Base-by-base conservation (phyloP, 2,113 vertebrate genomes). In the Haplotaxodon microlepis region DNA sequence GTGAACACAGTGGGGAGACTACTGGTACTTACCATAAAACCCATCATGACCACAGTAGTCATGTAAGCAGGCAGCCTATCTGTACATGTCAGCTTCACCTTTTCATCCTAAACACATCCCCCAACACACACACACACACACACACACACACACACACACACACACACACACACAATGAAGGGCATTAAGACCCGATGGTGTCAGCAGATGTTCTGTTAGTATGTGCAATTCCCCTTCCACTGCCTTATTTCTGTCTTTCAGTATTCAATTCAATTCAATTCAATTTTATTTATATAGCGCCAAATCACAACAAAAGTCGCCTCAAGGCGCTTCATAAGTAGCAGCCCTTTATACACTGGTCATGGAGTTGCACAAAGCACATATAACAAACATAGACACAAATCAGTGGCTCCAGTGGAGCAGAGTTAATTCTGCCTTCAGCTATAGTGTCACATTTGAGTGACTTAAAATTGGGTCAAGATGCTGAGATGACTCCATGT, bases 21-120 rank as follows among this genome's bases (percentile, higher is more conserved):
- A 45, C 3, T 12, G 61, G 21, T 24, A 91, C 97, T 97, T 95
- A 99, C 99, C 98, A 99, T 97, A 86, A 99, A 98, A 83, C 95
- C 3, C 94, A 99, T 99, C 91, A 96, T 95, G 82, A 97, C 95
- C 54, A 98, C 71, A 45, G 97, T 97, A 8, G 97, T 98, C 85
- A 98, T 11, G 90, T 99, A 99, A 38, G 98, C 98, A 11, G 98
- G 98, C 84, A 98, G 94, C 53, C 99, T 97, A 89, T 99, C 98
- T 81, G 94, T 98, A 95, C 98, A 99, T 0, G 99, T 99, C 93
- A 99, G 96, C 93, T 99, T 99, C 90, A 98, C 97, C 93, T 98
- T 98, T 90, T 97, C 97, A 0, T 92, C 96, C 98, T 99, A 79
- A 3, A 92, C 9, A 81, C 45, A 24, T 24, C 24, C 24, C 24